phyloP scores from a whole-genome alignment of 2,113 vertebrate genomes.

The Syrmaticus mikado region DNA sequence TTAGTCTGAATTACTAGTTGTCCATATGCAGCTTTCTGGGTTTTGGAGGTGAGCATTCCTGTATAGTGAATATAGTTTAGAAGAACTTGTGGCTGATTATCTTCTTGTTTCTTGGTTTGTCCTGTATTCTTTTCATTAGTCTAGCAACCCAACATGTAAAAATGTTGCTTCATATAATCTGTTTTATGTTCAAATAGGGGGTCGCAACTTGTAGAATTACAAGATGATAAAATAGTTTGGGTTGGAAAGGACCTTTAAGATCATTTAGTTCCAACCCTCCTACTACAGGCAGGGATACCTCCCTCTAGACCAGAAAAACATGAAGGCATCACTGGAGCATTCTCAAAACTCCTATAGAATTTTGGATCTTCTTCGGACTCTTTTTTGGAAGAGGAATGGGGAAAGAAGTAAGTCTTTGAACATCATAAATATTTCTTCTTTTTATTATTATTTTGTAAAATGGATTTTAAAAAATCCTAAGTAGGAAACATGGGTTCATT shows the following conservation, averaged over 20 bases:
- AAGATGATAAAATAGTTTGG: too few species aligned
- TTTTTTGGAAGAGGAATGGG: background rate
- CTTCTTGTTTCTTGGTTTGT: background rate
- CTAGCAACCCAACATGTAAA: background rate
- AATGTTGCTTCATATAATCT: background rate
- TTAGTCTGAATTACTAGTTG: background rate
- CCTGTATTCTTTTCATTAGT: background rate
- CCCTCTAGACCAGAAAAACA: background rate
- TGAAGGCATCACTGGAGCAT: background rate
- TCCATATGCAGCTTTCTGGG: background rate
- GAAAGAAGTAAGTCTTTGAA: constrained; percentile 13
- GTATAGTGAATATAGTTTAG: background rate
- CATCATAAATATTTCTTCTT: constrained; percentile 28
- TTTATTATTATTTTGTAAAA: constrained; percentile 39
- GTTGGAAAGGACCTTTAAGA: too few species aligned
- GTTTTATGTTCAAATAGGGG: background rate
- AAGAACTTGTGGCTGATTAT: background rate
- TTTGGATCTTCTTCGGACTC: background rate
- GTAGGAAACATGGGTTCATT: constrained; percentile 9
- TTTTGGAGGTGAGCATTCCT: background rate
- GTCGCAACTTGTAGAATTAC: background rate
- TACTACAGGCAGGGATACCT: too few species aligned
- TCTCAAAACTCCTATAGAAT: background rate
- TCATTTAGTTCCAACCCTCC: too few species aligned
- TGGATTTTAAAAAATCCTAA: constrained; percentile 57